Base-by-base conservation (phyloP, 2,888 invertebrate genomes). In the Brenthis daphne region DNA sequence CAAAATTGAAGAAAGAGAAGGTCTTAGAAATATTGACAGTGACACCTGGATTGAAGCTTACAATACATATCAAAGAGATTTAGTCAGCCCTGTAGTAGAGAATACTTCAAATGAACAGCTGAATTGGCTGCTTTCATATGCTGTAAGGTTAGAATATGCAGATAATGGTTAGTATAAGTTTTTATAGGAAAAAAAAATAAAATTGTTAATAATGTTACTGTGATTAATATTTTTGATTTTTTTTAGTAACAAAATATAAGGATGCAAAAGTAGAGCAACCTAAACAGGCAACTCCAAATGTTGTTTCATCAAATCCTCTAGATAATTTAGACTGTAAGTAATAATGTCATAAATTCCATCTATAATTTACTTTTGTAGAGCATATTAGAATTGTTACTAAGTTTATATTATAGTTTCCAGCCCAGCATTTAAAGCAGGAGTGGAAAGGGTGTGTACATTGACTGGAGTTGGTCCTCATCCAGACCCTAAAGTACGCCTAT, bases 301-400 rank as follows among this genome's bases (percentile, higher is more conserved):
- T 97, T 67, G 95, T 96, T 29, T 96, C 97, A 48, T 94, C 95
- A 73, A 98, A 98, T 88, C 96, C 97, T 13, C 89, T 98, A 74
- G 98, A 98, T 83, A 96, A 96, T 81, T 93, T 98, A 75, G 96
- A 98, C 82, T 98, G 97, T 97, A 89, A 95, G 96, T 94, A 79
- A 67, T 57, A 14, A 29, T 60, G 14, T 29, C 4, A 14, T 48
- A n/a, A 60, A 20, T 3, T 24, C 16, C 13, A 0, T 61, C 2
- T 37, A 8, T 16, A 47, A 2, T 4, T 55, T 24, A 11, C 0
- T 55, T 6, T 24, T 29, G 29, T 29, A 29, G 29, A 11, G 2
- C 8, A 43, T 14, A 14, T n/a, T 12, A 54, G 4, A 16, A 33
- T 20, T 57, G 24, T 47, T 12, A 1, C 12, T n/a, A 3, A 53